Percentiles rank a stretch among this genome's conserved stretches.
Evolutionary conservation across 2,888 invertebrate species (phyloP).

Genomic region (Pristionchus maxplancki): DNA sequence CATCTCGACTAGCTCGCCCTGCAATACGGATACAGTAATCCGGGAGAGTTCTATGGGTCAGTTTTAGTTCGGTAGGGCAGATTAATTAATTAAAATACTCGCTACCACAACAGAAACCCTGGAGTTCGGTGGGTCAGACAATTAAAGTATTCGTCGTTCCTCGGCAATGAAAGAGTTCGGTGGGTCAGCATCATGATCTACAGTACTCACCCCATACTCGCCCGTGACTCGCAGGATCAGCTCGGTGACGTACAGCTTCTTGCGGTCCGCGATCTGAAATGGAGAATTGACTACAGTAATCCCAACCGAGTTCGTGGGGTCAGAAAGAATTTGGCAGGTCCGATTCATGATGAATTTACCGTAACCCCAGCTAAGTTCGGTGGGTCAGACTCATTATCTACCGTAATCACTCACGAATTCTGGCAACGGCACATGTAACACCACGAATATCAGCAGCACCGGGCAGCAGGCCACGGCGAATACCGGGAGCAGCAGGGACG

Average conservation of each 20-base stretch:
- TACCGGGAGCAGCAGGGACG: neutral
- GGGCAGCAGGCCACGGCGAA: slow-evolving; percentile 14
- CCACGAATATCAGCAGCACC: neutral
- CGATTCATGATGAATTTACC: too few relatives aligned
- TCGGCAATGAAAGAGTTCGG: too few relatives aligned
- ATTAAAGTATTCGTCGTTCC: too few relatives aligned
- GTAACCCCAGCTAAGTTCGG: neutral
- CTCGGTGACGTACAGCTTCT: slow-evolving; percentile 70
- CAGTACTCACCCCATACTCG: slow-evolving; percentile 57
- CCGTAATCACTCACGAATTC: too few relatives aligned
- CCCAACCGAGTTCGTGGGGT: too few relatives aligned
- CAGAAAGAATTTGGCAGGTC: too few relatives aligned
- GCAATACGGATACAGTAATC: slow-evolving; percentile 45
- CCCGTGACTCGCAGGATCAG: slow-evolving; percentile 63
- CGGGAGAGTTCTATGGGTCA: neutral
- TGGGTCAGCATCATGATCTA: neutral
- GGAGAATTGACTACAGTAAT: too few relatives aligned
- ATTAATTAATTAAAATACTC: too few relatives aligned
- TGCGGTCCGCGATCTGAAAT: slow-evolving; percentile 45
- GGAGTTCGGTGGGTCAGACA: too few relatives aligned
- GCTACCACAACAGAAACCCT: too few relatives aligned
- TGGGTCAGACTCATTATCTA: neutral
- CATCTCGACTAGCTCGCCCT: slow-evolving; percentile 70
- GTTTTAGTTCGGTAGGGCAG: neutral
- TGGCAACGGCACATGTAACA: neutral